A percentile compares a stretch with the other conserved stretches of the same genome.
Evolutionary conservation across 2,888 invertebrate species (phyloP).

Genomic region (Tiliacea citrago): DNA sequence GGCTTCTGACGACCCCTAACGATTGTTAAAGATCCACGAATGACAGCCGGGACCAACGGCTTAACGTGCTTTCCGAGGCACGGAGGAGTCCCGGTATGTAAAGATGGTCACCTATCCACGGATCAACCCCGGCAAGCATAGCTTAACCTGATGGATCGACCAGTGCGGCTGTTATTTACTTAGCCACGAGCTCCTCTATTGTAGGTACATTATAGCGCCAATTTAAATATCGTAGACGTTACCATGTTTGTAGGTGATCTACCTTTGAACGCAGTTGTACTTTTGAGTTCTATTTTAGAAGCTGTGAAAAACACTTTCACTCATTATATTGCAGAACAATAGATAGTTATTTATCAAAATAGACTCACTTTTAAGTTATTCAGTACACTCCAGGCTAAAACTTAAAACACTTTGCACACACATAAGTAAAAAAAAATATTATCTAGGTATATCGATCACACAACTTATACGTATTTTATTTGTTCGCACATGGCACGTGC

Average conservation of each 20-base stretch:
- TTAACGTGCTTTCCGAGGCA: no score
- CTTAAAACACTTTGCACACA: constrained; percentile 24
- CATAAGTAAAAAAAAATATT: not conserved
- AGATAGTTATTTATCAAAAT: constrained; percentile 16
- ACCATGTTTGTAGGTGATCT: not conserved
- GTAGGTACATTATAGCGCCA: not conserved
- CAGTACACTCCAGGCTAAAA: constrained; percentile 4
- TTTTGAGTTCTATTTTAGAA: constrained; percentile 1
- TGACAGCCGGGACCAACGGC: no score
- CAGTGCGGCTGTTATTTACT: no score
- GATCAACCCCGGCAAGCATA: no score
- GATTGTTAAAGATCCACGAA: no score
- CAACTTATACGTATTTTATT: constrained; percentile 43
- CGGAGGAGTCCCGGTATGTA: no score
- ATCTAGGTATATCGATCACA: constrained; percentile 8
- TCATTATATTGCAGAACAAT: constrained; percentile 22
- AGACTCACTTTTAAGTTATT: constrained; percentile 44
- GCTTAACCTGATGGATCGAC: no score
- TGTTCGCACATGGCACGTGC: constrained; percentile 63
- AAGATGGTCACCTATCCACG: no score
- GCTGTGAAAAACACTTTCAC: constrained; percentile 28
- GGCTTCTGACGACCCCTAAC: no score
- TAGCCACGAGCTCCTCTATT: no score
- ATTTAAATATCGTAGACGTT: not conserved
- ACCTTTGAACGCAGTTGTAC: not conserved